Evolutionary conservation across 2,888 invertebrate species (phyloP).

Genomic region (Lamproptera curius): DNA sequence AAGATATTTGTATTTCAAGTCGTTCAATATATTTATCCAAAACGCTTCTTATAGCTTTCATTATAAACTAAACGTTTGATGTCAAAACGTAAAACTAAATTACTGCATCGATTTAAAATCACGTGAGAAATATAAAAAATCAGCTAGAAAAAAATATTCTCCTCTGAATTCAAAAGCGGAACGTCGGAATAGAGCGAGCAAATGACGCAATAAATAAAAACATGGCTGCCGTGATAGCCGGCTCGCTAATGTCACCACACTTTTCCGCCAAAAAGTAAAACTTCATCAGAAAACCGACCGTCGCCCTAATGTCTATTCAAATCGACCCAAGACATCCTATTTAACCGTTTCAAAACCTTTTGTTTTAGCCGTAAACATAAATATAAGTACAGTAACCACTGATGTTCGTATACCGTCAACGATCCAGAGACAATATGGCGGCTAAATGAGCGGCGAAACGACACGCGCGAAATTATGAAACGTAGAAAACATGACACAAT

Average conservation of each 20-base stretch:
- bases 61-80: neutral
- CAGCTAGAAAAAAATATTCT: no score
- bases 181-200: neutral
- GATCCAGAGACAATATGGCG: conserved; percentile 30
- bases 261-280: conserved; percentile 21
- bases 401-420: no score
- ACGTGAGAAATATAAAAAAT: no score
- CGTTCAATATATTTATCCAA: neutral
- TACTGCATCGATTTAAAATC: neutral
- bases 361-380: no score
- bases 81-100: neutral
- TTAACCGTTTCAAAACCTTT: no score
- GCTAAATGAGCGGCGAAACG: conserved; percentile 29
- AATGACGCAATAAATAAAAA: conserved; percentile 5
- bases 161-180: neutral
- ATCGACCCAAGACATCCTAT: no score
- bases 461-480: conserved; percentile 52
- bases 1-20: neutral
- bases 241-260: conserved; percentile 18
- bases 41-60: neutral
- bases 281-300: no score
- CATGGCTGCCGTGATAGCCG: conserved; percentile 4
- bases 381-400: no score
- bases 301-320: no score
- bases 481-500: conserved; percentile 70